These are phyloP conservation scores for Myodes glareolus DNA, from an alignment of 2,113 vertebrate genomes.

Conservation along the genomic window DNA sequence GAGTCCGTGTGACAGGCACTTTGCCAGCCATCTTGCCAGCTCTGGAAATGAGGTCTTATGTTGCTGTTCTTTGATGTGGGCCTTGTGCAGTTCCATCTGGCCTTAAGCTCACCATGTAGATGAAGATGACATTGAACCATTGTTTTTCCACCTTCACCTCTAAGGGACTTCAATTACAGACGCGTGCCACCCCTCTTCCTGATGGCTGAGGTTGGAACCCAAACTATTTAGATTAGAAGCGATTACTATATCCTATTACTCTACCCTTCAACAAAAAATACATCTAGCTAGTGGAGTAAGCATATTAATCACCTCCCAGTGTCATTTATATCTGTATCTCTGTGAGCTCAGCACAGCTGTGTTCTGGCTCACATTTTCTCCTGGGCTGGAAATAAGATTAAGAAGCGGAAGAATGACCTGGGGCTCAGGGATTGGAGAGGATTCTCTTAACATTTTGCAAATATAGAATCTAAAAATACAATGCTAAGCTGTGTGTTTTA, in stretches of 20 bases:
- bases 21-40: too few relatives aligned
- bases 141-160: not conserved
- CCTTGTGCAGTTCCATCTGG: not conserved
- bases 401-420: not conserved
- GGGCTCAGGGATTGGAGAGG: too few relatives aligned
- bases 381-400: not conserved
- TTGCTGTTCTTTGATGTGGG: not conserved
- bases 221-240: slow-evolving; percentile 31
- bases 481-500: not conserved
- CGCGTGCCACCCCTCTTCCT: not conserved
- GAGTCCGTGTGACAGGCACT: not conserved
- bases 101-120: not conserved
- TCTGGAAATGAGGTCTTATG: too few relatives aligned
- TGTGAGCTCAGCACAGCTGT: not conserved
- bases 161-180: not conserved
- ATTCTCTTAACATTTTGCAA: not conserved
- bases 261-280: slow-evolving; percentile 26
- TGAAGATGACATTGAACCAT: not conserved
- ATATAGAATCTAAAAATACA: slow-evolving; percentile 25
- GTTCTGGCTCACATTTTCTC: not conserved
- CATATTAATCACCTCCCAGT: slow-evolving; percentile 2
- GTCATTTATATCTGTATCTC: not conserved
- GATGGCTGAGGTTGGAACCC: not conserved
- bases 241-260: not conserved
- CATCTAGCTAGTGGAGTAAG: slow-evolving; percentile 10